Conservation (phyloP, 2,113 vertebrate species). For the Siphamia tubifer region DNA sequence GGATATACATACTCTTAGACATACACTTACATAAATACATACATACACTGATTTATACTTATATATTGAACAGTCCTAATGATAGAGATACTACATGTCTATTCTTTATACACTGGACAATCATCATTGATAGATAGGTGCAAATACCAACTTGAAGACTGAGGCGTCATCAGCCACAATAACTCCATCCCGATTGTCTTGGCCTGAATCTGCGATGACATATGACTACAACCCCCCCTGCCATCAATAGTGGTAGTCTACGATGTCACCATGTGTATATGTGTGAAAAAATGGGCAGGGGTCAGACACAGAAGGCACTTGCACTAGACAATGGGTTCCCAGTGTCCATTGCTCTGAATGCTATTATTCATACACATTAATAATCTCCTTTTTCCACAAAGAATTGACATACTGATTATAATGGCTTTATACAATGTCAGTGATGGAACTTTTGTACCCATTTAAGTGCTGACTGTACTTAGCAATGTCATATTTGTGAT, state of each 20-base stretch:
- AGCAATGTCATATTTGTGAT: slow-evolving; percentile 43
- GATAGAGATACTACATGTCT: too few relatives aligned
- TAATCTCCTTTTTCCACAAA: slow-evolving; percentile 54
- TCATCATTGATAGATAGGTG: neutral
- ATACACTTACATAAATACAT: too few relatives aligned
- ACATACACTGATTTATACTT: too few relatives aligned
- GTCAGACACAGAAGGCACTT: slow-evolving; percentile 63
- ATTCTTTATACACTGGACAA: neutral
- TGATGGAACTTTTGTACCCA: slow-evolving; percentile 53
- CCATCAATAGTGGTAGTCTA: slow-evolving; percentile 69
- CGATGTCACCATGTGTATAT: slow-evolving; percentile 73
- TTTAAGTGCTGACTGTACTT: slow-evolving; percentile 49
- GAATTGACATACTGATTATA: slow-evolving; percentile 47
- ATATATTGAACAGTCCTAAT: too few relatives aligned
- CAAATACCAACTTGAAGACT: neutral
- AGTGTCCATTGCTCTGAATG: slow-evolving; percentile 74
- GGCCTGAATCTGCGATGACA: slow-evolving; percentile 62
- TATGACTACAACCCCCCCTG: slow-evolving; percentile 55
- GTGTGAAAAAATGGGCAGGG: slow-evolving; percentile 51
- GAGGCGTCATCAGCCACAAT: slow-evolving; percentile 4
- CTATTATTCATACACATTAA: slow-evolving; percentile 76
- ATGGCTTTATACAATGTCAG: slow-evolving; percentile 46
- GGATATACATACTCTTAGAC: too few relatives aligned
- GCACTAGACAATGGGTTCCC: slow-evolving; percentile 71
- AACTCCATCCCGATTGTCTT: slow-evolving; percentile 33